These are phyloP conservation scores for Ormyrus nitidulus DNA, from an alignment of 2,888 invertebrate genomes.

Conservation along the genomic window DNA sequence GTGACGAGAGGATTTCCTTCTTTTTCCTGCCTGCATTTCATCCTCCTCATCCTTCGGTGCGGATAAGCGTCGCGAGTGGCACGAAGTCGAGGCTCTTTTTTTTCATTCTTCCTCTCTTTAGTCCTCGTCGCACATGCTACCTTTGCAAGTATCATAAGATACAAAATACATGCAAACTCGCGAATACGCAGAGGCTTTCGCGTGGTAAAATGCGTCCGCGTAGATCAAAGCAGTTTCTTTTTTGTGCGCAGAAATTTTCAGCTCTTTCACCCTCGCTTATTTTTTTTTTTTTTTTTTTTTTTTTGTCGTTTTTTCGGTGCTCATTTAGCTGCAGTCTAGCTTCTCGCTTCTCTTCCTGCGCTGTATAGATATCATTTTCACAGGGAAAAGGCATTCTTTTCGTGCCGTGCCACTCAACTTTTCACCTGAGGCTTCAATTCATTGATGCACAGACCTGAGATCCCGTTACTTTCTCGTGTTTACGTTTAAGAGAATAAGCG, in stretches of 20 bases:
- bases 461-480: too few relatives aligned
- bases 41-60: slow-evolving; percentile 45
- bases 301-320: not conserved
- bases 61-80: slow-evolving; percentile 53
- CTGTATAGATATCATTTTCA: slow-evolving; percentile 52
- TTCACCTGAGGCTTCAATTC: slow-evolving; percentile 46
- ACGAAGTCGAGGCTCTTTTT: slow-evolving; percentile 49
- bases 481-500: too few relatives aligned
- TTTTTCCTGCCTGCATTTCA: slow-evolving; percentile 7
- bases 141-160: not conserved
- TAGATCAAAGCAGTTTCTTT: slow-evolving; percentile 53
- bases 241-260: slow-evolving; percentile 48
- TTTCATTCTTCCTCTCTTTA: not conserved
- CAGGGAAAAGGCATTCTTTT: slow-evolving; percentile 27
- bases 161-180: slow-evolving; percentile 2
- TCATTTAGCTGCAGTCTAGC: not conserved
- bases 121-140: not conserved
- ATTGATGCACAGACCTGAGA: too few relatives aligned
- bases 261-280: not conserved
- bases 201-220: slow-evolving; percentile 46
- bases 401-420: slow-evolving; percentile 39
- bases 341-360: not conserved
- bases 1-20: slow-evolving; percentile 54
- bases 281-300: not conserved
- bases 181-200: not conserved